Percentiles rank a stretch among this genome's conserved stretches.
These are phyloP conservation scores for Brachionus rotundiformis DNA, from an alignment of 1,140 invertebrate genomes.

Conservation along the genomic window DNA sequence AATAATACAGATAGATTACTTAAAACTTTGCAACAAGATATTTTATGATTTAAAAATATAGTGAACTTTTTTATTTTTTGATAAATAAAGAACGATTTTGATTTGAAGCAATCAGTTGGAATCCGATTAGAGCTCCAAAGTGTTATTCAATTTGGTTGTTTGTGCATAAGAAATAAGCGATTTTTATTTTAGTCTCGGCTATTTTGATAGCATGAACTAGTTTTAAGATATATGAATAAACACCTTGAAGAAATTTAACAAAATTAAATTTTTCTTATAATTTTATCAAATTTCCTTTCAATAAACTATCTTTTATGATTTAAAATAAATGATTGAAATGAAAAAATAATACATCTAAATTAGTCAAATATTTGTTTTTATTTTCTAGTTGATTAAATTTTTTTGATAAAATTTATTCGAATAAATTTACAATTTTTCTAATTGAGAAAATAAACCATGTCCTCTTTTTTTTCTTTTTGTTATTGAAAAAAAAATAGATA, in stretches of 20 bases:
- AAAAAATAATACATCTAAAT: background rate
- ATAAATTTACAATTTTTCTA: background rate
- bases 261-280: background rate
- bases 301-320: too few relatives aligned
- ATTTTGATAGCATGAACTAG: conserved; percentile 9
- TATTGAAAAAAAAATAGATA: background rate
- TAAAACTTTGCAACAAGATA: background rate
- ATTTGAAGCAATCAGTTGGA: background rate
- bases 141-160: background rate
- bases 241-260: background rate
- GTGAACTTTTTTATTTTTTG: background rate
- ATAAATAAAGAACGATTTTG: background rate
- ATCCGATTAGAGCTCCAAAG: background rate
- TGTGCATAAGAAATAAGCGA: background rate
- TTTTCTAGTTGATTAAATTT: background rate
- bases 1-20: background rate
- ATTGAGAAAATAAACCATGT: background rate
- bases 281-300: background rate
- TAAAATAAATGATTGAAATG: too few relatives aligned
- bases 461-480: background rate
- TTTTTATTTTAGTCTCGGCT: background rate
- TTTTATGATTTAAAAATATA: background rate
- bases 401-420: conserved; percentile 10
- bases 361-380: background rate
- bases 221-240: background rate